A percentile compares a stretch with the other conserved stretches of the same genome.
Evolutionary conservation across 2,113 vertebrate species (phyloP).

Genomic region (Forbesichthys agassizii): DNA sequence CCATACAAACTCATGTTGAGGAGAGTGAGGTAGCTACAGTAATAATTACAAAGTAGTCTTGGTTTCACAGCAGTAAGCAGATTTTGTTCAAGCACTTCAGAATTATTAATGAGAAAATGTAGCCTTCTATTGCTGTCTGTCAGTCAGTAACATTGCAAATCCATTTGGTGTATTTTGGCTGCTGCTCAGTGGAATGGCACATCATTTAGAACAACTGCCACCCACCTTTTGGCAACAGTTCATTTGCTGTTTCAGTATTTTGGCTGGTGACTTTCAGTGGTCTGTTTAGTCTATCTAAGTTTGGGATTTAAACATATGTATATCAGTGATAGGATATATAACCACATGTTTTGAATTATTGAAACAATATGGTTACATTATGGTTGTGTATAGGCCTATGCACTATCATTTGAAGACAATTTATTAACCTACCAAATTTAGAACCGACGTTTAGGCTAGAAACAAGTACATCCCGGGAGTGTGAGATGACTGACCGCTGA

Average conservation of each 20-base stretch:
- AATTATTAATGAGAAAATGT: neutral
- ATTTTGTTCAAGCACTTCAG: conserved; percentile 1
- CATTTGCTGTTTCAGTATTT: neutral
- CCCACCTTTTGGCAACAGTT: conserved; percentile 8
- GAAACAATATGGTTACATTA: too few species aligned
- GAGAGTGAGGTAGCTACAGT: neutral
- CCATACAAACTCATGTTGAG: conserved; percentile 7
- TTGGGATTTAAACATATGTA: too few species aligned
- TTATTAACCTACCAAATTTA: too few species aligned
- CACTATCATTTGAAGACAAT: too few species aligned
- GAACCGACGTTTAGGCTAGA: neutral
- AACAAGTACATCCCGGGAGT: conserved; percentile 31
- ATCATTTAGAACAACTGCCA: neutral
- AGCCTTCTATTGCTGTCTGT: neutral
- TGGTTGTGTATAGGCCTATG: too few species aligned
- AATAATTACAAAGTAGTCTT: neutral
- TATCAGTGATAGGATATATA: too few species aligned
- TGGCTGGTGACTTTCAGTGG: conserved; percentile 1
- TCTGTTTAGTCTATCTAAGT: neutral
- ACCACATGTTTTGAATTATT: too few species aligned
- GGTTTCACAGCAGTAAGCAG: neutral
- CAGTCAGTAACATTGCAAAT: conserved; percentile 3
- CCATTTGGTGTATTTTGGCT: neutral
- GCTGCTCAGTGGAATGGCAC: conserved; percentile 8
- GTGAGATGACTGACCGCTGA: conserved; percentile 61